phyloP scores from a whole-genome alignment of 2,797 vertebrate genomes.

The Alosa sapidissima region DNA sequence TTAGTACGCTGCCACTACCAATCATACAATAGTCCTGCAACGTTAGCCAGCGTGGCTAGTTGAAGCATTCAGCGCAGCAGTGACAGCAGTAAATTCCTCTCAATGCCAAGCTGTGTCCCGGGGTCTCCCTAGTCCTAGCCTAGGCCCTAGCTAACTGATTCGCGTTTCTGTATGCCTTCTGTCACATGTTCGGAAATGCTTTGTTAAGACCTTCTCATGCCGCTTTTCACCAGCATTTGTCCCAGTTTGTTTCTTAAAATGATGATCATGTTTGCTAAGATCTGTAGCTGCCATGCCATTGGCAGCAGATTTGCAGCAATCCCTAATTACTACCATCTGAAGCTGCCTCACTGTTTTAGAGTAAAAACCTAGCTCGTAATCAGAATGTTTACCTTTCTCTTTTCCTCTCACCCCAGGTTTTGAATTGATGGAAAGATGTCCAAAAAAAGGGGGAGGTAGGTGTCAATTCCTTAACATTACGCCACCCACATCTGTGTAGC shows the following conservation, averaged over 20 bases:
- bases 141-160: background rate
- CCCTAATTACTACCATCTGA: constrained; percentile 1
- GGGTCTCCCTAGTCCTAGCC: background rate
- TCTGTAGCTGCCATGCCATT: too few species aligned
- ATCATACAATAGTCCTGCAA: background rate
- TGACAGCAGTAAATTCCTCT: background rate
- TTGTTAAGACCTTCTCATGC: background rate
- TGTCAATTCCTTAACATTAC: background rate
- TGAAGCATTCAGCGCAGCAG: background rate
- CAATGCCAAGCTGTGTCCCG: background rate
- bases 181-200: background rate
- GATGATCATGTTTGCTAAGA: background rate
- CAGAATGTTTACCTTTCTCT: constrained; percentile 44
- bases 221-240: background rate
- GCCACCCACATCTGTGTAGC: background rate
- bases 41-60: constrained; percentile 16
- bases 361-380: background rate
- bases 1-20: background rate
- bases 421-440: constrained; percentile 83
- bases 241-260: background rate
- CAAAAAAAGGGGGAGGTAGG: constrained; percentile 83
- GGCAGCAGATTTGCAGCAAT: background rate
- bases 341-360: background rate
- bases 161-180: background rate
- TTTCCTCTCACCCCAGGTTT: constrained; percentile 62